Evolutionary conservation across 1,140 invertebrate species (phyloP).

Genomic region (Zeugodacus cucurbitae): DNA sequence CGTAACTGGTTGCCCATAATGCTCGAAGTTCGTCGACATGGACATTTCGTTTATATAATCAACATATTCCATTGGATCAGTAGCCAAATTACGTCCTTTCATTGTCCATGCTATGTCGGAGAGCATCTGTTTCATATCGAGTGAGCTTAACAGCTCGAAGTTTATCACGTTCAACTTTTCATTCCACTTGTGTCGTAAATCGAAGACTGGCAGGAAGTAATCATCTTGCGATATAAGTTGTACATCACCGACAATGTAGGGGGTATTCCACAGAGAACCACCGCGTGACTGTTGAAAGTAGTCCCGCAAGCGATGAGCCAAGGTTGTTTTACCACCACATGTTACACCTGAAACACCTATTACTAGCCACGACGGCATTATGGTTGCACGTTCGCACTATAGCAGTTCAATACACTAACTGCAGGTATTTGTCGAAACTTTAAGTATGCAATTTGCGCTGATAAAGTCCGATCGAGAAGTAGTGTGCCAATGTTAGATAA

Average conservation of each 20-base stretch:
- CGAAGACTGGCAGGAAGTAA: conserved; percentile 78
- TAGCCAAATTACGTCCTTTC: conserved; percentile 49
- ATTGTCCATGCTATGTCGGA: conserved; percentile 56
- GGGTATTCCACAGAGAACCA: conserved; percentile 55
- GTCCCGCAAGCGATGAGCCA: conserved; percentile 71
- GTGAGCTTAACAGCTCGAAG: conserved; percentile 78
- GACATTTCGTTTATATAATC: conserved; percentile 43
- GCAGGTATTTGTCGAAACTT: not conserved
- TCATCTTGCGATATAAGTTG: conserved; percentile 78
- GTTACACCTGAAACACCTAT: conserved; percentile 82
- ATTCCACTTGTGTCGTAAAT: conserved; percentile 74
- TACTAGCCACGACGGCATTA: conserved; percentile 72
- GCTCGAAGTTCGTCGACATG: conserved; percentile 54
- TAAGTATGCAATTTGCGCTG: not conserved
- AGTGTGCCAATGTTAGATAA: not conserved
- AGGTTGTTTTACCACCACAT: conserved; percentile 83
- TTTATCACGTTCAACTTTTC: conserved; percentile 79
- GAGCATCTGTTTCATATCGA: conserved; percentile 81
- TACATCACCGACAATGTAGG: conserved; percentile 67
- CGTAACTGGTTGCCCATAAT: conserved; percentile 50
- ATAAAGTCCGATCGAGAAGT: not conserved
- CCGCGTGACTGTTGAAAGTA: conserved; percentile 62
- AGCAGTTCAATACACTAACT: not conserved
- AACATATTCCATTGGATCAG: conserved; percentile 42
- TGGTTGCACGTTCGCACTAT: conserved; percentile 39